phyloP scores from a whole-genome alignment of 1,140 invertebrate genomes.

The Pogonomyrmex californicus region DNA sequence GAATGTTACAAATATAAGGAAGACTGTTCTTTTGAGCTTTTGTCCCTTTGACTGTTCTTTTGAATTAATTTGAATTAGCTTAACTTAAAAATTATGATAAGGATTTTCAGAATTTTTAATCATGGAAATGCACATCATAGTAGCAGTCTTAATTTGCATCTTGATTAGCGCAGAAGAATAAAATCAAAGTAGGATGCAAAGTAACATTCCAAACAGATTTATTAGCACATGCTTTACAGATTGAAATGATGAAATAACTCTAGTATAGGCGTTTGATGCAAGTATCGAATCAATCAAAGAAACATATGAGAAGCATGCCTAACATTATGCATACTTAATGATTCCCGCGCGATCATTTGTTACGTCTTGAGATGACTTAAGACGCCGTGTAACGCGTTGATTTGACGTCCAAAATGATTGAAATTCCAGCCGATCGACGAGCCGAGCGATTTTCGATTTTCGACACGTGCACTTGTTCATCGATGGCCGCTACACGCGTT shows the following conservation, averaged over 20 bases:
- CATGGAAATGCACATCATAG: no score
- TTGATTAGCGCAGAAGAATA: no score
- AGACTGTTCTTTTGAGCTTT: not conserved
- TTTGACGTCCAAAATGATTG: not conserved
- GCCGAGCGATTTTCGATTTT: constrained; percentile 36
- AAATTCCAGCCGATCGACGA: not conserved
- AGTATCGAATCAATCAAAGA: not conserved
- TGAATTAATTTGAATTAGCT: no score
- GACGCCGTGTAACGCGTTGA: not conserved
- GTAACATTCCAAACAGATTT: not conserved
- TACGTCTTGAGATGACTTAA: not conserved
- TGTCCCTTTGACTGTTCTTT: no score
- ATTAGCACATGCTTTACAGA: no score
- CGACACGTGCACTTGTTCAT: constrained; percentile 11
- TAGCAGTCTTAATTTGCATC: no score
- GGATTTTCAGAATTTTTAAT: no score
- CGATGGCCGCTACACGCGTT: constrained; percentile 34
- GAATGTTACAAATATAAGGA: not conserved
- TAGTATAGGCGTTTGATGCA: not conserved
- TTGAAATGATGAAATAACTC: not conserved
- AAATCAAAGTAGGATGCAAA: not conserved
- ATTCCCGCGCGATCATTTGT: not conserved
- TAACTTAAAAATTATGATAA: no score
- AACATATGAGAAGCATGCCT: not conserved
- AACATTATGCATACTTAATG: not conserved